Evolutionary conservation across 2,888 invertebrate species (phyloP), one percentile per base, ranked within the genome.

Genomic region (Eristalis tenax): DNA sequence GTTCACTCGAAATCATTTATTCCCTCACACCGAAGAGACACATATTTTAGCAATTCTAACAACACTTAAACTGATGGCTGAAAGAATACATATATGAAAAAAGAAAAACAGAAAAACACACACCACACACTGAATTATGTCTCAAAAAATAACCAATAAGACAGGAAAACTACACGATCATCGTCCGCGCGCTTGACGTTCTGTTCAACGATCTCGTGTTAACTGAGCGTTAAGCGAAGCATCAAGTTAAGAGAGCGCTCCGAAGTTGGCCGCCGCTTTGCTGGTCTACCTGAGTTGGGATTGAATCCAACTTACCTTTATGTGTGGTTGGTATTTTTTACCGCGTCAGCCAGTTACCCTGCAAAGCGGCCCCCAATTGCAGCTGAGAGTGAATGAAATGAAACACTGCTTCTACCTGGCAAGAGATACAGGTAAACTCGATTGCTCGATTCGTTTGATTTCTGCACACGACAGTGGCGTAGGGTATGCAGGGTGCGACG

Each of bases 171-270:
- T 13, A 40, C 56, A 73, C 77, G 11, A 85, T 43, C 35, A 77
- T 57, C 66, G 59, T 78, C 82, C 85, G 82, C 78, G 77, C 61
- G 77, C 61, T 66, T 69, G 26, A 65, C 82, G 82, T 82, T 77
- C 78, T 82, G 70, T 40, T 77, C 78, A 69, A 82, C 78, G 77
- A 82, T 86, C 85, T 82, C 74, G 78, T 73, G 69, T 77, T 78
- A 78, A 86, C 85, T 82, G 73, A 82, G 71, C 50, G 18, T 43
- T 32, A 50, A 63, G 61, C 50, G 50, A 56, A 64, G 43, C 66
- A 50, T 73, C 35, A 18, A 61, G 57, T 86, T 74, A 86, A 82
- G 85, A 86, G 85, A 70, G 32, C n/a, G 15, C 38, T 65, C 63
- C 57, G 64, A n/a, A 22, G 69, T 61, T n/a, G 5, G 6, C n/a